These are phyloP conservation scores for Ia io DNA, from an alignment of 2,113 vertebrate genomes.

Conservation along the genomic window DNA sequence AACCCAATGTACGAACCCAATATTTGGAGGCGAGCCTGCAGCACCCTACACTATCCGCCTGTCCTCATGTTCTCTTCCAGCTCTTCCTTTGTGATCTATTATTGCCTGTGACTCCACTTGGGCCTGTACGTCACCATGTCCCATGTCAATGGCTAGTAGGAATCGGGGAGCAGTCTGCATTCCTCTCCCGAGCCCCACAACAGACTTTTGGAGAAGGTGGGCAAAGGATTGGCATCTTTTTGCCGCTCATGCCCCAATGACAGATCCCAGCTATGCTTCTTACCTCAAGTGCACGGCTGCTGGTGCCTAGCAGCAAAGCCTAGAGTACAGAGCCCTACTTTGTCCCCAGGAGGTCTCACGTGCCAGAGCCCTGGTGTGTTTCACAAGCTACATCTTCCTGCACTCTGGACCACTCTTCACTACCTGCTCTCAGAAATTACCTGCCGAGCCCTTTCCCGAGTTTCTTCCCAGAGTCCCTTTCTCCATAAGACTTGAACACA, in stretches of 20 bases:
- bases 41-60: background rate
- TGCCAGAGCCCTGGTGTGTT: background rate
- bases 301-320: background rate
- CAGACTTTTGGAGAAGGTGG: background rate
- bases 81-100: background rate
- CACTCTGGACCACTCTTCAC: background rate
- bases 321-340: background rate
- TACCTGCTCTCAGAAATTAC: background rate
- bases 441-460: background rate
- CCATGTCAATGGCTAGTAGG: background rate
- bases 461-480: background rate
- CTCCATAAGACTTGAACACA: background rate
- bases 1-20: background rate
- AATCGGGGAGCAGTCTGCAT: background rate
- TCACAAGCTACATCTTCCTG: background rate
- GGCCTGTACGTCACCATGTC: background rate
- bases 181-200: background rate
- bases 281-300: too few species aligned
- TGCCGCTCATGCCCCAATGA: accelerated
- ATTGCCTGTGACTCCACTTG: background rate
- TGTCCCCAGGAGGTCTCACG: background rate
- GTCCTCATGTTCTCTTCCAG: background rate
- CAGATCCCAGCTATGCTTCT: background rate
- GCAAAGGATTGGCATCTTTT: background rate
- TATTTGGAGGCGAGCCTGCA: background rate